Base-by-base conservation (phyloP, 2,797 vertebrate species). In the Holocentrus rufus region DNA sequence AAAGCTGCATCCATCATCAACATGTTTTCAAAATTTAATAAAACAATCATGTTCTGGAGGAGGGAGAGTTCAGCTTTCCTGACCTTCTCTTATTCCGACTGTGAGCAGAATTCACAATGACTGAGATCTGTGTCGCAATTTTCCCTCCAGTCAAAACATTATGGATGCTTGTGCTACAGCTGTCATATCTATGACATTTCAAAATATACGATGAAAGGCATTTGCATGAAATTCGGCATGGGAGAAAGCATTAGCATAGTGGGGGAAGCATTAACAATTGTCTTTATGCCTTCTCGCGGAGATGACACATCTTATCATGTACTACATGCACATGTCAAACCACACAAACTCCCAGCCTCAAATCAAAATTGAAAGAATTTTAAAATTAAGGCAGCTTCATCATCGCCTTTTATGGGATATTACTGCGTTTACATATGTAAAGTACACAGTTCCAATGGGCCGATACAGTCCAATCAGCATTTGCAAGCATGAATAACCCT, bases 101-200 rank as follows among this genome's bases (percentile, higher is more conserved):
- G 85, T 69, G 76, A 62, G 69, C 69, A 75, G 79, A 88, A 90
- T 91, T 69, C 53, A 60, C 82, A 87, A 81, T 80, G 79, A 75
- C 74, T 68, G 59, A 65, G 72, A 65, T 70, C 52, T 54, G n/a
- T 76, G 82, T 84, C 72, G 74, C 79, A 85, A 74, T 79, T 64
- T 23, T 20, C 70, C 77, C 64, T 20, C 72, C 23, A 80, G 86
- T 83, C 79, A 78, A 88, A 81, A 83, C 82, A 88, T 89, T 83
- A 85, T 79, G 66, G 69, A 87, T 82, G 73, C 78, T 64, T 80
- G 69, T 85, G 72, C 79, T 80, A 80, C 52, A 87, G 85, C 85
- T 85, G 86, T 89, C 85, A 83, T 53, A 82, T 82, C 56, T 87
- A 82, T 88, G 81, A 79, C 81, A 86, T 89, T 82, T 77, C 57